Base-by-base conservation (phyloP, 1,140 invertebrate species). In the Plectrocnemia conspersa region DNA sequence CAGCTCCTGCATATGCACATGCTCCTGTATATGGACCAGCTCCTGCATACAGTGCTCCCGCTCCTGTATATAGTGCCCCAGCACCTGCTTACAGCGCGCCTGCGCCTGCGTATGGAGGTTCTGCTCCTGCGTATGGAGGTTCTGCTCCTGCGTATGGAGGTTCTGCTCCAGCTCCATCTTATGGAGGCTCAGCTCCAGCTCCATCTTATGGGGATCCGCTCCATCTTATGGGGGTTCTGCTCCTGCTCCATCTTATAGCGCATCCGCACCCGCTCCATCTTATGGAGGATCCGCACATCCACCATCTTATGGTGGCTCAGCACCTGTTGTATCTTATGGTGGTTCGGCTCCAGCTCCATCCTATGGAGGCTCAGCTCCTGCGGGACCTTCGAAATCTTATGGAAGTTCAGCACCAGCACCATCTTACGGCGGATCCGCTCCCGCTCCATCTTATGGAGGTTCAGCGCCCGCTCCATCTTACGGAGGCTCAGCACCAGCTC, bases 351-450 rank as follows among this genome's bases (percentile, higher is more conserved):
- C 27, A 19, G 49, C 52, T 6, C 21, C 59, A 40, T 45, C 46
- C 15, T 61, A 65, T 25, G 53, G 52, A 19, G 35, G 46, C 13
- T 48, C 58, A 45, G 40, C 48, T 13, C 27, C 52, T 10, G 36
- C 35, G 5, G 16, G 21, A 7, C 11, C 1, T 13, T n/a, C 44
- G 6, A 16, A 16, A 22, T 5, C 40, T 42, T 42, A 42, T 24
- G 41, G 9, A 19, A 6, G 16, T 3, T 29, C 27, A 29, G 27
- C 27, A 6, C 27, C 27, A 6, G 27, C 27, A 29, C 27, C 27
- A 29, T 41, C 25, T 25, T 52, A 52, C 38, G 48, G 33, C 36
- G 35, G 2, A 13, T 27, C 49, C 21, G 52, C 25, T 22, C 15
- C 6, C 16, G 36, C 36, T 10, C 41, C 52, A 45, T 53, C 50